These are phyloP conservation scores for Dendrolimus pini DNA, from an alignment of 2,888 invertebrate genomes.

Conservation along the genomic window DNA sequence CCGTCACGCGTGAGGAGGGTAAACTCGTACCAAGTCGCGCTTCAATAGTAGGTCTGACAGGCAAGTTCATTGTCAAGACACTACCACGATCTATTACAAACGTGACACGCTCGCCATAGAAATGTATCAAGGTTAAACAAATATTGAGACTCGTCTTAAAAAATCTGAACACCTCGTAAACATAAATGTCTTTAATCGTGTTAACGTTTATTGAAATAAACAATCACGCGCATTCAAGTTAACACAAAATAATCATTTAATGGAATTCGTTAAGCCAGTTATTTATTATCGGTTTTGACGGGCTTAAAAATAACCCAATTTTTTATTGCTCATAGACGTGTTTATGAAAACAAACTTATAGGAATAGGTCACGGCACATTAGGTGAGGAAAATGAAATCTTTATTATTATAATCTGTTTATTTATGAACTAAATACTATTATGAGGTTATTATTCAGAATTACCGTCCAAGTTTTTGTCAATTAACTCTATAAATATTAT, in stretches of 20 bases:
- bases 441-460: constrained; percentile 30
- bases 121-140: constrained; percentile 41
- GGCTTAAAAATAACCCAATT: constrained; percentile 43
- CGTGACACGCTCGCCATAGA: constrained; percentile 45
- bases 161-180: constrained; percentile 18
- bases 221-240: constrained; percentile 22
- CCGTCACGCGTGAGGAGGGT: constrained; percentile 68
- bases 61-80: constrained; percentile 58
- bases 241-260: constrained; percentile 24
- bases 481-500: background rate
- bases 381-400: constrained; percentile 40
- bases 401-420: constrained; percentile 47
- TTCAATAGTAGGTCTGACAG: constrained; percentile 47
- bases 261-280: constrained; percentile 39
- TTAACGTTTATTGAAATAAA: constrained; percentile 23
- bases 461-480: constrained; percentile 19
- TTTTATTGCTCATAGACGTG: constrained; percentile 40
- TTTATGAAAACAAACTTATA: constrained; percentile 50
- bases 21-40: constrained; percentile 22
- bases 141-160: constrained; percentile 29
- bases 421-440: constrained; percentile 42
- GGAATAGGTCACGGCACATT: constrained; percentile 42
- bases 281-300: constrained; percentile 34
- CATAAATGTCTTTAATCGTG: background rate
- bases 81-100: constrained; percentile 40